Evolutionary conservation across 2,113 vertebrate genomes (phyloP).

Genomic region (Ctenomys sociabilis): DNA sequence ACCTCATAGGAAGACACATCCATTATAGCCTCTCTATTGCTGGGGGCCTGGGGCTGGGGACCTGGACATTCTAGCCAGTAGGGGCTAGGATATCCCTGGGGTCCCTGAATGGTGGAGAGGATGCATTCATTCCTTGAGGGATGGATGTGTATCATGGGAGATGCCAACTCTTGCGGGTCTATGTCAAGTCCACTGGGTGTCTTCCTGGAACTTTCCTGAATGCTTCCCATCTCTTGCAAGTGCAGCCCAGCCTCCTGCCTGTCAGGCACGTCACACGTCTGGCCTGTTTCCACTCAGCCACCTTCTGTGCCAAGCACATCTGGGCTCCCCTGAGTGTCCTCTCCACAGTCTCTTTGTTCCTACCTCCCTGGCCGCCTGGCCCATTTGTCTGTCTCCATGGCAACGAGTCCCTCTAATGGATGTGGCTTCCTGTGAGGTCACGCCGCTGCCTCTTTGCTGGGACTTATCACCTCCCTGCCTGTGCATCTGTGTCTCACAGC

Average conservation of each 20-base stretch:
- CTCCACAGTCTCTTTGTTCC: neutral
- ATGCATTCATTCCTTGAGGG: neutral
- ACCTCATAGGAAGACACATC: neutral
- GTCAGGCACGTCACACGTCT: accelerated
- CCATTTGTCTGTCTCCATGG: slow-evolving; percentile 53
- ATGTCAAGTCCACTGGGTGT: neutral
- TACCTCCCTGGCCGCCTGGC: neutral
- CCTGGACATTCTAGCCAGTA: neutral
- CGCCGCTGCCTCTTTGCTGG: neutral
- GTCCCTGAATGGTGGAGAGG: neutral
- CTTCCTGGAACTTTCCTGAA: neutral
- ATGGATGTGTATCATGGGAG: accelerated
- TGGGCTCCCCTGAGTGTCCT: neutral
- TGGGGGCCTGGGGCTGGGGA: neutral
- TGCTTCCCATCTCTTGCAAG: no score
- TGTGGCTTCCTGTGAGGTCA: neutral
- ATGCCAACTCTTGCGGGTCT: neutral
- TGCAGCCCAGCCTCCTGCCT: neutral
- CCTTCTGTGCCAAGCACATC: accelerated
- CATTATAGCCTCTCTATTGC: neutral
- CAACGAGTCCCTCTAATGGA: neutral
- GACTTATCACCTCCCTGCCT: neutral
- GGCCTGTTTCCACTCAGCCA: neutral
- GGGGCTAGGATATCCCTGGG: neutral
- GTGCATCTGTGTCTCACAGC: neutral